Conservation (phyloP, 2,888 invertebrate species). For the Agriotes lineatus region DNA sequence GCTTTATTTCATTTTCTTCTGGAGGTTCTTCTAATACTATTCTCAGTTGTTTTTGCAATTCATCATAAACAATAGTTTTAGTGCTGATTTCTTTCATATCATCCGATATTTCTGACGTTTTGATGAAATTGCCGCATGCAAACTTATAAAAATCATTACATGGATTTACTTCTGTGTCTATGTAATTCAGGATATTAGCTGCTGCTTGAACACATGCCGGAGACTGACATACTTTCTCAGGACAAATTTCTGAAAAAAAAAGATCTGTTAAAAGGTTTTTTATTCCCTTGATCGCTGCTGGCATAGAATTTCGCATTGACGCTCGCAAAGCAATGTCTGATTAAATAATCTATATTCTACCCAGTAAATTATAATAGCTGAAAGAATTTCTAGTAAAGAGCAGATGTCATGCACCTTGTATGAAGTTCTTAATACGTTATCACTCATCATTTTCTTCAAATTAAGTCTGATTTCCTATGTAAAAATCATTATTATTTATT, state of each 20-base stretch:
- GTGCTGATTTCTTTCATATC: constrained; percentile 74
- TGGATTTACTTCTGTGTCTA: constrained; percentile 9
- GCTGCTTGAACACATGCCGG: constrained; percentile 66
- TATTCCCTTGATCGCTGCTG: no score
- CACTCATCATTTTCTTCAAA: no score
- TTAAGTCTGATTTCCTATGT: no score
- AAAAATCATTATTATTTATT: no score
- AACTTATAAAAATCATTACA: constrained; percentile 30
- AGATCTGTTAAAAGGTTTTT: no score
- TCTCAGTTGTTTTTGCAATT: constrained; percentile 64
- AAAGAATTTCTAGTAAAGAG: no score
- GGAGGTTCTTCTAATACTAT: constrained; percentile 61
- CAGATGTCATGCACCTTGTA: no score
- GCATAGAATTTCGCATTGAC: no score
- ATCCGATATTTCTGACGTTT: constrained; percentile 73
- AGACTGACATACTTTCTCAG: constrained; percentile 79
- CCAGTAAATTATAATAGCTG: no score
- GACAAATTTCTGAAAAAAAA: constrained; percentile 74
- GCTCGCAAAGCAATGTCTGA: no score
- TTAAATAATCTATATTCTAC: no score
- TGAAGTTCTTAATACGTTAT: no score
- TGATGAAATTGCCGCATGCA: constrained; percentile 26
- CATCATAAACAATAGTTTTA: constrained; percentile 64
- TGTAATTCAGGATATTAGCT: constrained; percentile 18
- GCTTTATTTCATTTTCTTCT: constrained; percentile 59